Base-by-base conservation (phyloP, 2,113 vertebrate genomes). In the Aegotheles bennettii region DNA sequence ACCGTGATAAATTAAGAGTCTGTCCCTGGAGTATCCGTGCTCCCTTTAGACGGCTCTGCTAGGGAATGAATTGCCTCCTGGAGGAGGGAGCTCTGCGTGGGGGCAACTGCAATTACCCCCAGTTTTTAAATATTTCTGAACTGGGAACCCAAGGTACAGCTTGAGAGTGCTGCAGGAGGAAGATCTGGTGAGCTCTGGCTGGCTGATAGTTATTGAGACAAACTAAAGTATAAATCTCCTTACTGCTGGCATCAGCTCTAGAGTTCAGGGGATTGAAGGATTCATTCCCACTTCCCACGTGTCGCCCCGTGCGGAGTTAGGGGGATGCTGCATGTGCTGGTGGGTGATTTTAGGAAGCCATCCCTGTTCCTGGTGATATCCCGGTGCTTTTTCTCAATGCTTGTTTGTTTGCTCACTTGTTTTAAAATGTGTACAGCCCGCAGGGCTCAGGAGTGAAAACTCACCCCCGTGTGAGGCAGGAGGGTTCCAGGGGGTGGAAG, bases 81-180 rank as follows among this genome's bases (percentile, higher is more conserved):
- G 9, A 35, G 81, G 38, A 40, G 47, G 47, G 47, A 6, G 53
- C 59, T 68, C 64, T 2, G 48, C 65, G 5, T 3, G n/a, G 83
- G 68, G 54, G 29, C 42, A 7, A 38, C 47, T 3, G 35, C 50
- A 26, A 2, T 51, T 6, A 19, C 42, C 69, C 61, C 60, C 5
- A 0, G 24, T 65, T 70, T 26, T 16, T 2, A 16, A 57, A 13
- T 33, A 10, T 33, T 65, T n/a, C 76, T n/a, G 54, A 12, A 38
- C 50, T 5, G 1, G 16, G 40, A 83, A 51, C 50, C 16, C 0
- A 24, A 25, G 13, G n/a, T 38, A 57, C 1, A 3, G 8, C 16
- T 57, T 2, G 2, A 7, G 60, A 28, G 29, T 1, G 50, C 47
- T 35, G 54, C 75, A 16, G 65, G 56, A 67, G 71, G 67, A 59